Evolutionary conservation across 2,888 invertebrate species (phyloP), one percentile per base, ranked within the genome.

Genomic region (Folsomia candida): DNA sequence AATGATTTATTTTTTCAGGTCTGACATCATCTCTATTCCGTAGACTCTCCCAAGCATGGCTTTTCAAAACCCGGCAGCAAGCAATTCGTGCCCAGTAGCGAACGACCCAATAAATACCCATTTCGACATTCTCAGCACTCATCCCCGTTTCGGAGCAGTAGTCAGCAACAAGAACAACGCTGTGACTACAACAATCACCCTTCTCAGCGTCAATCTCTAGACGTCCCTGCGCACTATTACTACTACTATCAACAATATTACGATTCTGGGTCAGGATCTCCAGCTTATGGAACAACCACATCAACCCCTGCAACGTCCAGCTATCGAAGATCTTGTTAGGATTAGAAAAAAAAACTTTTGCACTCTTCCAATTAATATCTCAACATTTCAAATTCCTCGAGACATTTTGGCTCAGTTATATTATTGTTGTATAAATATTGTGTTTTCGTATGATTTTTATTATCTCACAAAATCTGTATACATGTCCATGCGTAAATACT

Each of bases 171-270:
- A 22, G 25, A 61, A 26, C 68, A 60, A n/a, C 65, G 26, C 37
- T 29, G 20, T 62, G 29, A 62, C 6, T 62, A 29, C 22, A n/a
- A n/a, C n/a, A 26, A 26, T 29, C 26, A 29, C 20, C 28, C 24
- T 25, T 67, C 24, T 28, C 78, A 78, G 27, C 72, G 78, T 4
- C 78, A 78, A 69, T 78, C 78, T 22, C 65, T 78, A 20, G 76
- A 79, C 67, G 74, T 79, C 54, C 79, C 78, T 28, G 66, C 75
- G 25, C 76, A 76, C 67, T 79, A 78, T 51, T 79, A 79, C 57
- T 74, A 76, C 67, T 79, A 79, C 68, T 79, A 77, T 66, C 72
- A 74, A 69, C 71, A 74, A 29, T 64, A 24, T 51, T 64, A 64
- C 26, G 64, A 3, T 22, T 20, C 47, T 11, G 71, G 71, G 54